Percentiles rank a stretch among this genome's conserved stretches.
phyloP scores from a whole-genome alignment of 2,797 vertebrate species.

The Limnodromus scolopaceus region DNA sequence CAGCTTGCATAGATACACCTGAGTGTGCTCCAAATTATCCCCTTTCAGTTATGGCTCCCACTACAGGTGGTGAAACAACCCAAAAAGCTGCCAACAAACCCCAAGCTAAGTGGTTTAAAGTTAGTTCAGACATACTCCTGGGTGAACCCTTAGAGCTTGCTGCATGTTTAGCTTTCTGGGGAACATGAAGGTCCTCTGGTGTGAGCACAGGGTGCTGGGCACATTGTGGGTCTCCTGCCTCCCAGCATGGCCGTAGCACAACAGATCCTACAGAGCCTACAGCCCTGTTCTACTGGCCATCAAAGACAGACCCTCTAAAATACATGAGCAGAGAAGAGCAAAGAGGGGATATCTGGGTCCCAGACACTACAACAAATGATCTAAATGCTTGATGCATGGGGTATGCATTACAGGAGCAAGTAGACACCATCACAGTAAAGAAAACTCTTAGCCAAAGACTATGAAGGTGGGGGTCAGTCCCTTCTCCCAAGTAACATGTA shows the following conservation, averaged over 20 bases:
- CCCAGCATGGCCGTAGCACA: rapidly evolving
- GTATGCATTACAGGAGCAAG: background rate
- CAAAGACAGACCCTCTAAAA: background rate
- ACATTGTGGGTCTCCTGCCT: background rate
- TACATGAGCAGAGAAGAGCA: background rate
- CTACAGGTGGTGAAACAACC: background rate
- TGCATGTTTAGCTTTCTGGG: background rate
- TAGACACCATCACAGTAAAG: background rate
- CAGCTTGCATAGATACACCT: rapidly evolving
- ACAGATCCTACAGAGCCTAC: background rate
- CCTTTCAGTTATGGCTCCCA: background rate
- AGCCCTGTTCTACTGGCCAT: background rate
- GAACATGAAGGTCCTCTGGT: rapidly evolving
- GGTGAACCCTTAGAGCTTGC: background rate
- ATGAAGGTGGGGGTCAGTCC: background rate
- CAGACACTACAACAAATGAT: rapidly evolving
- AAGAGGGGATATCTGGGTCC: background rate
- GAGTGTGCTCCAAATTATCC: background rate
- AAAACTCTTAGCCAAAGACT: background rate
- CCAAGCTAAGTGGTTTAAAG: background rate
- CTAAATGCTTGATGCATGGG: rapidly evolving
- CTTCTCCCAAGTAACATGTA: background rate
- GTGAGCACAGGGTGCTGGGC: background rate
- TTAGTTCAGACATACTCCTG: rapidly evolving
- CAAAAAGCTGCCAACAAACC: background rate